Evolutionary conservation across 2,113 vertebrate species (phyloP).

Genomic region (Tichodroma muraria): DNA sequence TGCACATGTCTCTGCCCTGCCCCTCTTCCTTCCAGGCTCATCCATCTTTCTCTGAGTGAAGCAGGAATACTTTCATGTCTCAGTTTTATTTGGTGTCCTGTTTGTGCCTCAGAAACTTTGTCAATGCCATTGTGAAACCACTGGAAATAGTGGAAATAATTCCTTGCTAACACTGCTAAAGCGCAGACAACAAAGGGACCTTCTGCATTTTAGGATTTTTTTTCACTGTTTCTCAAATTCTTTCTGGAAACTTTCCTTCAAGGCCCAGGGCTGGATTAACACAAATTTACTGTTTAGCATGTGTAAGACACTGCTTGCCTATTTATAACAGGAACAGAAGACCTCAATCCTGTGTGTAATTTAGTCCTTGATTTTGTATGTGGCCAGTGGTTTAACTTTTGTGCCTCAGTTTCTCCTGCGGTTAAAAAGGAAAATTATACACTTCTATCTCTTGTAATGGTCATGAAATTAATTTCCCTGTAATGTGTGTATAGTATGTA

Average conservation of each 20-base stretch:
- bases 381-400: neutral
- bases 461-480: neutral
- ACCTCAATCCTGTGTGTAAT: neutral
- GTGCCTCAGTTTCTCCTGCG: conserved; percentile 26
- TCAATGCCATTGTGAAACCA: neutral
- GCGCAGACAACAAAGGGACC: neutral
- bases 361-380: neutral
- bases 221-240: neutral
- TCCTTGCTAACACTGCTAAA: neutral
- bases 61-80: conserved; percentile 44
- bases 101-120: neutral
- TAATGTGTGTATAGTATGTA: neutral
- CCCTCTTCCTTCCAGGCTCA: conserved; percentile 49
- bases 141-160: neutral
- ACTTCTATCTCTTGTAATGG: neutral
- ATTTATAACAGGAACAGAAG: neutral
- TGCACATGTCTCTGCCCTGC: conserved; percentile 4
- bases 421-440: neutral
- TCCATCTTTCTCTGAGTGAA: conserved; percentile 36
- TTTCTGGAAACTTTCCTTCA: neutral
- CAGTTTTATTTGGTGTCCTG: conserved; percentile 34
- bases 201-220: neutral
- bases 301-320: neutral
- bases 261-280: neutral
- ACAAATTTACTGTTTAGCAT: neutral